Evolutionary conservation across 2,888 invertebrate species (phyloP), one percentile per base, ranked within the genome.

Genomic region (Chelonus formosanus): DNA sequence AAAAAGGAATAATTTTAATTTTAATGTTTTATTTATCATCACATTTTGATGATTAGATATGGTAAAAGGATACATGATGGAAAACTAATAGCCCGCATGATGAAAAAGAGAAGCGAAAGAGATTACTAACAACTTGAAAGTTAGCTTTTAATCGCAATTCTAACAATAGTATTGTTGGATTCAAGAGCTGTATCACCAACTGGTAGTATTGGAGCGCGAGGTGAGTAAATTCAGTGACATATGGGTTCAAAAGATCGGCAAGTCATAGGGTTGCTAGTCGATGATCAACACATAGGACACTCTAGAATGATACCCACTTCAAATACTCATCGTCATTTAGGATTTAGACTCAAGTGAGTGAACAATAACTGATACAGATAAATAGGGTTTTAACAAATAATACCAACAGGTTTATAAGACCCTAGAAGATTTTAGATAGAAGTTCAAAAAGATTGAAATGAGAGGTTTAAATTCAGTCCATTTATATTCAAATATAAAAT

Each of bases 231-330:
- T 52, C 8, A 48, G 43, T 34, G 56, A 20, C 58, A 57, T 53
- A 64, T 57, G 63, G 63, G 40, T 63, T 8, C 8, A 8, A 63
- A 43, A 54, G 63, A 56, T 63, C 50, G 20, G 5, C 58, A 8
- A 40, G 59, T 59, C 36, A 50, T 4, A 40, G 35, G 20, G 47
- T 10, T 10, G 10, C 40, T 57, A 31, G 45, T 20, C 20, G 32
- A 57, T 55, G 55, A 36, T 5, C 53, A 69, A 67, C 65, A 71
- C 66, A 31, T 70, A 36, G 67, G 32, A 52, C 52, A 52, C 52
- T 52, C 52, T 20, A 52, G 63, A 69, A 68, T 67, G 72, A 71
- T 73, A 70, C 71, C 66, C 59, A 69, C 71, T 72, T 74, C 73
- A 75, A 72, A 70, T 73, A 67, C 68, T 69, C 64, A 70, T 71